Evolutionary conservation across 2,797 vertebrate genomes (phyloP).

Genomic region (Hippopotamyrus pictus): DNA sequence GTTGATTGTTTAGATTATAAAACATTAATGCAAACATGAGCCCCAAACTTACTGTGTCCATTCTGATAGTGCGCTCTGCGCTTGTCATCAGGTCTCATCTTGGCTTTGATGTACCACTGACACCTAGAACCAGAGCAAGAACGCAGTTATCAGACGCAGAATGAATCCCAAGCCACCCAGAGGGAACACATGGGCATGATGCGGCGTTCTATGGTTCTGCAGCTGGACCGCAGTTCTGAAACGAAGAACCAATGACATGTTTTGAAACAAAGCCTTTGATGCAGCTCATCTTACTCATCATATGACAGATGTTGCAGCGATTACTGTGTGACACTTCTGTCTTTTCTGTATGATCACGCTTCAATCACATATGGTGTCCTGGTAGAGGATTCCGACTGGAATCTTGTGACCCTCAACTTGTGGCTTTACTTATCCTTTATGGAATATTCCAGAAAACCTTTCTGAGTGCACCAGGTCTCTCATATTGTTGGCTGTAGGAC

Average conservation of each 20-base stretch:
- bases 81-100: conserved; percentile 97
- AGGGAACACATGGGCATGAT: not conserved
- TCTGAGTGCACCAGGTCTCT: not conserved
- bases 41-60: conserved; percentile 70
- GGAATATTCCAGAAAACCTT: not conserved
- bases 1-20: not conserved
- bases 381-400: not conserved
- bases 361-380: not conserved
- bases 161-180: not conserved
- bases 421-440: not conserved
- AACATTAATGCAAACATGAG: not conserved
- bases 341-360: not conserved
- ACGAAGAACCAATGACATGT: not conserved
- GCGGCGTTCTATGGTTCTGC: not conserved
- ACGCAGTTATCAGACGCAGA: not conserved
- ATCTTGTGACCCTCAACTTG: not conserved
- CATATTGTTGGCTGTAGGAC: not conserved
- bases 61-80: conserved; percentile 86
- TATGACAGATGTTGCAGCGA: not conserved
- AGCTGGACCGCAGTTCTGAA: not conserved
- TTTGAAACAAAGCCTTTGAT: not conserved
- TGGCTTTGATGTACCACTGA: conserved; percentile 95
- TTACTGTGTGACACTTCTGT: not conserved
- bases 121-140: conserved; percentile 63
- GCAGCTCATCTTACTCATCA: not conserved